A percentile compares a stretch with the other conserved stretches of the same genome.
Evolutionary conservation across 2,113 vertebrate genomes (phyloP).

Genomic region (Myrmecophaga tridactyla): DNA sequence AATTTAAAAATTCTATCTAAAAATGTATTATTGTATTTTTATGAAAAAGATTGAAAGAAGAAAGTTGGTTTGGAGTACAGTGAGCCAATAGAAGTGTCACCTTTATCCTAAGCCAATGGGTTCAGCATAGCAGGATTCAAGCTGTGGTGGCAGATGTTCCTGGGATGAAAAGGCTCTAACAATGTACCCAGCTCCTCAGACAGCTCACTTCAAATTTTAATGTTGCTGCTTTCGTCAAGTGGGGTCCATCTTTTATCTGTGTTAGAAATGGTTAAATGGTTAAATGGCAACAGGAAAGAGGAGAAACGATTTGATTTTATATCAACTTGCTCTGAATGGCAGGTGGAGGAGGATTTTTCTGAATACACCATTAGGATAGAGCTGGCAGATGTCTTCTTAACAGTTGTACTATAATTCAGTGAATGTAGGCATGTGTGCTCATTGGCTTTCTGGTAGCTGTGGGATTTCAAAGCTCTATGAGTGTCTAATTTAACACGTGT

Average conservation of each 20-base stretch:
- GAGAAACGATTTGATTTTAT: slow-evolving; percentile 52
- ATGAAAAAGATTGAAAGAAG: background rate
- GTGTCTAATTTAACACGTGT: slow-evolving; percentile 21
- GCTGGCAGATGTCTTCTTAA: slow-evolving; percentile 5
- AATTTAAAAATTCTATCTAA: background rate
- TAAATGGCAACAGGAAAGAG: slow-evolving; percentile 25
- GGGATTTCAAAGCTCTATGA: background rate
- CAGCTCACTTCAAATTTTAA: slow-evolving; percentile 48
- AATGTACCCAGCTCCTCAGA: background rate
- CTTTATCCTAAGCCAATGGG: background rate
- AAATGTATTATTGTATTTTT: background rate
- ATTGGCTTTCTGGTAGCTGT: slow-evolving; percentile 13
- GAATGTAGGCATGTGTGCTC: background rate
- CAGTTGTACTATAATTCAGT: slow-evolving; percentile 3
- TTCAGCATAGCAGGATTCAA: background rate
- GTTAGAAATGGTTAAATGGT: slow-evolving; percentile 8
- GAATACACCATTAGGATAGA: slow-evolving; percentile 14
- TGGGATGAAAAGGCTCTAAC: background rate
- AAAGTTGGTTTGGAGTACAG: background rate
- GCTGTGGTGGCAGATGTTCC: background rate
- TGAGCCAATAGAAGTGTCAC: background rate
- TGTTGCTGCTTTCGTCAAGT: background rate
- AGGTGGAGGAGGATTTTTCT: slow-evolving; percentile 1
- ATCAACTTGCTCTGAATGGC: slow-evolving; percentile 50
- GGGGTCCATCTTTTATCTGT: slow-evolving; percentile 48